phyloP scores from a whole-genome alignment of 2,113 vertebrate genomes.

The Aptenodytes forsteri region DNA sequence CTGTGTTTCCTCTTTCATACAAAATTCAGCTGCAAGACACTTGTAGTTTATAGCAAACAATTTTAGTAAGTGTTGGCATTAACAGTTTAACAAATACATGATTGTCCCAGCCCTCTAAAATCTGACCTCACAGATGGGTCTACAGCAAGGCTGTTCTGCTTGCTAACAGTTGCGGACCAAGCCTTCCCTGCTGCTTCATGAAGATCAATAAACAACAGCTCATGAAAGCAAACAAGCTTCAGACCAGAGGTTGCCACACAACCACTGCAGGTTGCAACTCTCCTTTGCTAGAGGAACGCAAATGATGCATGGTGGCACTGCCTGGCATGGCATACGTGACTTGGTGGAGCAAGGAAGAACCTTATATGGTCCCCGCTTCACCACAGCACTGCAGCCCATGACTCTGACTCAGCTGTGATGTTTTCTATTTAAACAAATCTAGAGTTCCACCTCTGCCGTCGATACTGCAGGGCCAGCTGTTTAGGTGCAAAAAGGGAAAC shows the following conservation, averaged over 20 bases:
- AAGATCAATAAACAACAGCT: not conserved
- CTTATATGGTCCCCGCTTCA: not conserved
- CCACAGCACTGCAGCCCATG: not conserved
- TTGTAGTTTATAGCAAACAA: not conserved
- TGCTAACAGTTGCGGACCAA: not conserved
- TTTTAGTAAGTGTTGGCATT: not conserved
- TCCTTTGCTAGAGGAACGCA: not conserved
- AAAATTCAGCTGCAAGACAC: not conserved
- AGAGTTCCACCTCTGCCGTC: not conserved
- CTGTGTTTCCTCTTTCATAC: slow-evolving; percentile 5
- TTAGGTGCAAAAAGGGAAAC: not conserved
- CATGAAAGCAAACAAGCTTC: not conserved
- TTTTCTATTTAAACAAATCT: not conserved
- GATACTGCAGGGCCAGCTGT: not conserved
- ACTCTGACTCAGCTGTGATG: not conserved
- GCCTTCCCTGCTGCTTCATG: not conserved
- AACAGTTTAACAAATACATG: not conserved
- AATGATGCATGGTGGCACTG: rapidly evolving
- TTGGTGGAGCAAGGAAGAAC: not conserved
- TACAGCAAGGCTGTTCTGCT: not conserved
- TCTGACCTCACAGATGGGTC: not conserved
- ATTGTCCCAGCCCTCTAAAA: not conserved
- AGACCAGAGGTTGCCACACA: not conserved
- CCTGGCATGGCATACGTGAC: not conserved
- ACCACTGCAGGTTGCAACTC: not conserved